Evolutionary conservation across 2,797 vertebrate genomes (phyloP).

Genomic region (Podargus strigoides): DNA sequence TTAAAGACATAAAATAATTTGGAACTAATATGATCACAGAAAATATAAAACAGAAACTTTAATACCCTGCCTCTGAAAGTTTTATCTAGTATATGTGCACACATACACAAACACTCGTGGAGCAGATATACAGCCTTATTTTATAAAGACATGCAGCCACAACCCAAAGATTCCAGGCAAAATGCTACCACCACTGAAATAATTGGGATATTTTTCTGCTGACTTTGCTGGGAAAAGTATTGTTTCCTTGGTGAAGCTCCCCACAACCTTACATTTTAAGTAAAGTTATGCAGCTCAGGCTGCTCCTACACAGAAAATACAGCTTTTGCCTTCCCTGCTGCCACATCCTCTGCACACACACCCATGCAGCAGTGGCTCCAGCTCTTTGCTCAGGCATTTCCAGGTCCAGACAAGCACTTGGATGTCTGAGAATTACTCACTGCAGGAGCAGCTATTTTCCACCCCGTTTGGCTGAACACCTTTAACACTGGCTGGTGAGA

Average conservation of each 20-base stretch:
- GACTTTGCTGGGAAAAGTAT: neutral
- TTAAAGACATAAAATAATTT: neutral
- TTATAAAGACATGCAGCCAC: neutral
- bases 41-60: neutral
- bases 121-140: neutral
- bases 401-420: neutral
- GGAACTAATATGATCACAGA: neutral
- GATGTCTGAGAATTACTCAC: neutral
- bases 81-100: neutral
- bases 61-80: neutral
- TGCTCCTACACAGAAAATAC: conserved; percentile 41
- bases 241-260: conserved; percentile 60
- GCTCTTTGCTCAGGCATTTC: conserved; percentile 15
- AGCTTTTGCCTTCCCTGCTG: conserved; percentile 6
- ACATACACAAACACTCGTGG: neutral
- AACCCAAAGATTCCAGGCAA: neutral
- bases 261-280: conserved; percentile 20
- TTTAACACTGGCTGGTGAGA: neutral
- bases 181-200: neutral
- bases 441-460: neutral
- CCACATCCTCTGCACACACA: neutral
- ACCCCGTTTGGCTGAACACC: neutral
- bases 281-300: conserved; percentile 37
- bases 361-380: neutral
- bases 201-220: conserved; percentile 30